A percentile compares a stretch with the other conserved stretches of the same genome.
phyloP scores from a whole-genome alignment of 2,113 vertebrate genomes.

The Terrapene triunguis region DNA sequence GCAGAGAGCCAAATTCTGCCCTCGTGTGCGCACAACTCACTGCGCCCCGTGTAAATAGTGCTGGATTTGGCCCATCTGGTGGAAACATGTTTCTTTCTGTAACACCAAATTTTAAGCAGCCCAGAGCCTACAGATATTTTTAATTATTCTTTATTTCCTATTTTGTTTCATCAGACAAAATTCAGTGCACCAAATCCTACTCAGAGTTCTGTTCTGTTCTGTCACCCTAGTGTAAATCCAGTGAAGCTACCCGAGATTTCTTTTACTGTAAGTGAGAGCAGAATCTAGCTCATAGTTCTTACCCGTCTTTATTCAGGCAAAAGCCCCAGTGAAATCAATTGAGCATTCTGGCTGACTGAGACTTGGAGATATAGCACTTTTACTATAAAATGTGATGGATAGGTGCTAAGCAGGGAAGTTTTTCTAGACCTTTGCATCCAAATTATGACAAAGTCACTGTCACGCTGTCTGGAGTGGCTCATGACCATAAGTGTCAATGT shows the following conservation, averaged over 20 bases:
- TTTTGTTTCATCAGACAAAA: background rate
- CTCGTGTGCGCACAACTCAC: background rate
- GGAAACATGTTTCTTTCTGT: background rate
- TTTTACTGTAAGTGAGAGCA: too few species aligned
- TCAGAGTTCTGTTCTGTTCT: background rate
- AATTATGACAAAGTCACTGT: background rate
- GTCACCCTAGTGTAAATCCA: too few species aligned
- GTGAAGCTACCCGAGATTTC: too few species aligned
- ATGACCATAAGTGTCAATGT: too few species aligned
- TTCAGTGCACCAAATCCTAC: background rate
- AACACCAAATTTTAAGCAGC: background rate
- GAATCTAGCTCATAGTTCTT: background rate
- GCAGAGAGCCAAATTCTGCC: background rate
- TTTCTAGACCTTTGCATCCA: background rate
- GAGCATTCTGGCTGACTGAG: background rate
- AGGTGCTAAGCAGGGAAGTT: background rate
- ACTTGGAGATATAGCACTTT: background rate
- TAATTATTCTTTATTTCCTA: background rate
- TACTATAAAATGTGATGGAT: background rate
- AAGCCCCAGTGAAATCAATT: background rate
- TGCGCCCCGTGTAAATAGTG: background rate
- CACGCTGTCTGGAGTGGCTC: too few species aligned
- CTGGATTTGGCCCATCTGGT: background rate
- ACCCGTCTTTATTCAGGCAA: background rate
- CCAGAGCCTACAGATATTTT: background rate